Base-by-base conservation (phyloP, 2,888 invertebrate species). In the Ormyrus thymus region DNA sequence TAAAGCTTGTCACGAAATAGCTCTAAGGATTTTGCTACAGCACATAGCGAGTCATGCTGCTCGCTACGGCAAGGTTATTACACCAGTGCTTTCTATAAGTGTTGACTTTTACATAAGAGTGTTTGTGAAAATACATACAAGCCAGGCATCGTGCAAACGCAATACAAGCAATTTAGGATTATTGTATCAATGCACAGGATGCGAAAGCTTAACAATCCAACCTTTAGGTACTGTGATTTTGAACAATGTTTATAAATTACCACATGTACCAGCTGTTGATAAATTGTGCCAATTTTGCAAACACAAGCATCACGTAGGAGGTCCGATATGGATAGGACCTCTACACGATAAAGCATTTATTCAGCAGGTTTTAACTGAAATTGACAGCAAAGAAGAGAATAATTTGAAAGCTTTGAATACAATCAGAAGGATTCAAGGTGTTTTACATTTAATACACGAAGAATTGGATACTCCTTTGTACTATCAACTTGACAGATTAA, bases 51-150 rank as follows among this genome's bases (percentile, higher is more conserved):
- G 94, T 0, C 97, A 97, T 86, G 99, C 99, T 0, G 97, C 96
- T 87, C 93, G 97, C 50, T 97, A 99, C 90, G 96, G 97, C 5
- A 93, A 97, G 81, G 98, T 97, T 90, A 98, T 98, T 83, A 94
- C 94, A 59, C 99, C 99, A 0, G 87, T 99, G 61, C 89, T 99
- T 3, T 97, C 97, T 46, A 90, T 99, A 82, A 98, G 98, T 43
- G 97, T 95, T 0, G 99, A 99, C 90, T 99, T 99, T 91, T 99
- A 99, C 89, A 94, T 99, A 56, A 92, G 99, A 79, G 95, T 99
- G 8, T 98, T 99, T 89, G 97, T 99, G 0, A 93, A 94, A 85
- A 92, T 99, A 0, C 94, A 92, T 84, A 93, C 94, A 0, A 95
- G 98, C 55, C 95, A 96, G 71, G 91, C 93, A 59, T 94, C 94